Conservation (phyloP, 2,113 vertebrate genomes). For the Ancistrus triradiatus region DNA sequence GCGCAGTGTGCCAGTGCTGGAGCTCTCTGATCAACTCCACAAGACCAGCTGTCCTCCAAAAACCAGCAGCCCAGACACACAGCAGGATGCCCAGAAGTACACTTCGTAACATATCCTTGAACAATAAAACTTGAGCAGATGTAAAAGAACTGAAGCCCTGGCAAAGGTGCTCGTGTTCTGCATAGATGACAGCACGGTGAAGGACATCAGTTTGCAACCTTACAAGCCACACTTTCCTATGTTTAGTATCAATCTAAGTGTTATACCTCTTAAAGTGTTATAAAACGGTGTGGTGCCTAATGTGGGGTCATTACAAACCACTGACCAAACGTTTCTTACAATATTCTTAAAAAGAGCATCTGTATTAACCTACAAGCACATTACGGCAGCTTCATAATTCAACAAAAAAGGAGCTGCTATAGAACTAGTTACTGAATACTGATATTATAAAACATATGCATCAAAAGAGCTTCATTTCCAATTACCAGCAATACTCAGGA, state of each 20-base stretch:
- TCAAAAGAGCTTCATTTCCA: neutral
- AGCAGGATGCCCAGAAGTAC: neutral
- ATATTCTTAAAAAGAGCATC: neutral
- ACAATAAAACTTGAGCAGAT: slow-evolving; percentile 1
- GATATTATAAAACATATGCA: neutral
- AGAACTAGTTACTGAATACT: slow-evolving; percentile 5
- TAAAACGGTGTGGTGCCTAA: neutral
- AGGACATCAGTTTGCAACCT: neutral
- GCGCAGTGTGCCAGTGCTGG: neutral
- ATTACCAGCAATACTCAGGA: neutral
- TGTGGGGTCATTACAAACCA: neutral
- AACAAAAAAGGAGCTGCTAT: neutral
- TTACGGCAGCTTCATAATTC: neutral
- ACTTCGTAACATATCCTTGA: slow-evolving; percentile 1
- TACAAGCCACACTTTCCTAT: neutral
- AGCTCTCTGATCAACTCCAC: neutral
- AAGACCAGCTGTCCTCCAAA: neutral
- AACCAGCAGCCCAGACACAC: neutral
- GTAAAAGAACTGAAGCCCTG: neutral
- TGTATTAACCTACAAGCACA: neutral
- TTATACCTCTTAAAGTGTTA: neutral
- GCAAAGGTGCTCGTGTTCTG: slow-evolving; percentile 14
- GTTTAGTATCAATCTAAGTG: neutral
- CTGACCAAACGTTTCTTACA: neutral
- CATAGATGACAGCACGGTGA: slow-evolving; percentile 9